Evolutionary conservation across 2,888 invertebrate genomes (phyloP), one percentile per base, ranked within the genome.

Genomic region (Ochropleura plecta): DNA sequence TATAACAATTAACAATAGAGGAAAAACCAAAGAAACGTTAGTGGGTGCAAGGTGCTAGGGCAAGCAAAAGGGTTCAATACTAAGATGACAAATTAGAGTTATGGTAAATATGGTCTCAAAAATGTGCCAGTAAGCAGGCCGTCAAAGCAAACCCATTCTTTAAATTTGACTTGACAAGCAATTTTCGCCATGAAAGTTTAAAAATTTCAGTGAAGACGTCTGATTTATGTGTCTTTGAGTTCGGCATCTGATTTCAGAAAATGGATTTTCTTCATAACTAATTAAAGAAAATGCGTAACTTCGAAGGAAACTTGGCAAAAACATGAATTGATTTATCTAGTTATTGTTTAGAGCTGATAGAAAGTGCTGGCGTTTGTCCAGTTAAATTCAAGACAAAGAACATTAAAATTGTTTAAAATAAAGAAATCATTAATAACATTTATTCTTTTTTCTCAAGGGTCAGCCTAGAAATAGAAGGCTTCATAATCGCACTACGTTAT

Each of bases 231-330:
- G 40, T 64, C 63, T 16, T 6, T n/a, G 16, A 64, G 18, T 65
- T 70, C 48, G 49, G 42, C 70, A 68, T 53, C 12, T 30, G 60
- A 57, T 42, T 53, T 51, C 55, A 70, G 70, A 68, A 64, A 76
- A 73, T 55, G 1, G 40, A 66, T 73, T 60, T 62, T 40, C 55
- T 48, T 40, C n/a, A 46, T 49, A 40, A 46, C n/a, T 63, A 63
- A 80, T 83, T 76, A 72, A 77, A 76, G 70, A 44, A 70, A 59
- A 70, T 55, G 62, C 42, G 55, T 57, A 12, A 46, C 51, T 76
- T 69, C 55, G 48, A 60, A 64, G 62, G 59, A 72, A 12, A 57
- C 67, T 84, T 84, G 74, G 84, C 83, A 84, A 72, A 67, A 82
- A 80, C 70, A 72, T 18, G 4, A 42, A 60, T 67, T 64, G 70